Base-by-base conservation (phyloP, 1,140 invertebrate species). In the Mya arenaria region DNA sequence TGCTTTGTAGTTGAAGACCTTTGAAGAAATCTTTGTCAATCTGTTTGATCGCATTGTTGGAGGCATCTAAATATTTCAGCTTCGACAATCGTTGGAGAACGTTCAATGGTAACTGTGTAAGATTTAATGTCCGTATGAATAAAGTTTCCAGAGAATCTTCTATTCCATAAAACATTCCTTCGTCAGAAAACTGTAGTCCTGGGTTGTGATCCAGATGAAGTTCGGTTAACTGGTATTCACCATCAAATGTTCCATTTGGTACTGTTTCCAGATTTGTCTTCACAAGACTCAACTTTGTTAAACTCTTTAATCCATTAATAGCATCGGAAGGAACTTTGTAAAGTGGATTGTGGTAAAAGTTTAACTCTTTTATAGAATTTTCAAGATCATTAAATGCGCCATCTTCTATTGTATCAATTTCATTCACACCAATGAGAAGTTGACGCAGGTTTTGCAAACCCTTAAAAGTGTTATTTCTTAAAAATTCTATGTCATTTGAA, bases 11-110 rank as follows among this genome's bases (percentile, higher is more conserved):
- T 15, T 66, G 62, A 0, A 82, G 55, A 65, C 71, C 71, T 19
- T 65, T 36, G 19, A 82, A 82, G 69, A 82, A 82, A 44, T 73
- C 32, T 25, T 82, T 82, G 48, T 82, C 79, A 30, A 82, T 73
- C 30, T 66, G 65, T 28, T 44, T 65, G 30, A 82, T 55, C 10
- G 30, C 44, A 74, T 82, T 82, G 37, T 82, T 56, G 0, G 79
- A 37, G 28, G 69, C 79, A 56, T 73, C 79, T 2, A 82, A 15
- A 60, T 82, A 66, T 30, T 55, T 37, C 13, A 82, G 60, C n/a
- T 44, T 63, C 36, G 65, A 44, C 8, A 82, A 32, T 55, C 62
- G 30, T 19, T 19, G 15, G 48, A 82, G 32, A 5, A 66, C 79
- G 37, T 73, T 48, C 8, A 82, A 34, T 37, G 79, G 79, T 17